Evolutionary conservation across 1,140 invertebrate genomes (phyloP).

Genomic region (Odontomachus brunneus): DNA sequence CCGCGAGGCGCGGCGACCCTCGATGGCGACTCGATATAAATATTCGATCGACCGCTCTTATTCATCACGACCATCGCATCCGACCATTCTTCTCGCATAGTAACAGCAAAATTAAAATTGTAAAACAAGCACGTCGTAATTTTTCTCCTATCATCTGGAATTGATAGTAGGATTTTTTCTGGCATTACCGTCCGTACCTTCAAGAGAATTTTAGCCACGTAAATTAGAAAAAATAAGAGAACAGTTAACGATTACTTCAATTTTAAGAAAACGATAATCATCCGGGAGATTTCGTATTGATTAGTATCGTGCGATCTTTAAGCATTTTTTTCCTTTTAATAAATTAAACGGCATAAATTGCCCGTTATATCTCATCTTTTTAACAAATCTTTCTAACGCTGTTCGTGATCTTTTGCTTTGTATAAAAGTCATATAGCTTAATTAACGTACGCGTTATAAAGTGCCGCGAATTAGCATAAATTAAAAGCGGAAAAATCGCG

Average conservation of each 20-base stretch:
- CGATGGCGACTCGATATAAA: conserved; percentile 24
- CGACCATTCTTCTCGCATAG: conserved; percentile 20
- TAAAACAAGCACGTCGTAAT: not conserved
- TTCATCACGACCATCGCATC: not conserved
- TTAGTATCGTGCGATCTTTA: too few relatives aligned
- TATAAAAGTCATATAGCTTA: too few relatives aligned
- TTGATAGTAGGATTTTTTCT: not conserved
- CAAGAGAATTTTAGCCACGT: not conserved
- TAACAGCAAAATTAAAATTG: conserved; percentile 35
- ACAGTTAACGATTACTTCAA: too few relatives aligned
- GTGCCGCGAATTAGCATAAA: conserved; percentile 21
- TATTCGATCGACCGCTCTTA: conserved; percentile 14
- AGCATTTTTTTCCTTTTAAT: too few relatives aligned
- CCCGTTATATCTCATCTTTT: too few relatives aligned
- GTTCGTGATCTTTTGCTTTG: too few relatives aligned
- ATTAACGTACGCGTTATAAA: conserved; percentile 6
- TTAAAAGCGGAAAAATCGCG: conserved; percentile 7
- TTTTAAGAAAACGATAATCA: too few relatives aligned
- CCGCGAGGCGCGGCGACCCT: not conserved
- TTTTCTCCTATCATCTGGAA: conserved; percentile 11
- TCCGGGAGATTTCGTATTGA: too few relatives aligned
- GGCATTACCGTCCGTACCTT: not conserved
- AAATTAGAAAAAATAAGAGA: too few relatives aligned
- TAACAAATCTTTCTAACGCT: too few relatives aligned
- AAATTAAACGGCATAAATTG: too few relatives aligned